Conservation (phyloP, 2,888 invertebrate genomes). For the Lordiphosa andalusiaca region DNA sequence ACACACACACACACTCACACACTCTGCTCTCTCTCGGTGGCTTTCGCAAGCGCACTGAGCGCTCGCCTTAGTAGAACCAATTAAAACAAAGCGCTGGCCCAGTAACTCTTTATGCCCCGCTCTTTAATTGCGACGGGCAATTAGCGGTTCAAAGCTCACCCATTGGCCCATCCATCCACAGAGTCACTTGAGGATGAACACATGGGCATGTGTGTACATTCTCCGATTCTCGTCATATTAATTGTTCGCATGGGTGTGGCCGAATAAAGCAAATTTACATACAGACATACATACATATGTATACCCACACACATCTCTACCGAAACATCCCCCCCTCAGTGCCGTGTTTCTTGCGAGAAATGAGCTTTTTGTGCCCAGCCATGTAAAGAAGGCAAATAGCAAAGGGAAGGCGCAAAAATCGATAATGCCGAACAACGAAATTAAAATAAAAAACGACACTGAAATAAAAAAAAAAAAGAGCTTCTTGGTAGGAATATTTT, state of each 20-base stretch:
- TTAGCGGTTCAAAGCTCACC: conserved; percentile 3
- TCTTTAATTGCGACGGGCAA: conserved; percentile 8
- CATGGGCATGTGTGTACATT: neutral
- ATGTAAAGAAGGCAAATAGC: conserved; percentile 44
- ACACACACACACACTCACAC: neutral
- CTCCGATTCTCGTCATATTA: conserved; percentile 9
- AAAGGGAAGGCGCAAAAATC: conserved; percentile 52
- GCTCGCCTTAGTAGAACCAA: conserved; percentile 28
- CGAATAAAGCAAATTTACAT: conserved; percentile 13
- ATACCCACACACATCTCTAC: conserved; percentile 5
- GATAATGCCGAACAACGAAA: conserved; percentile 56
- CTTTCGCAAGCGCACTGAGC: conserved; percentile 12
- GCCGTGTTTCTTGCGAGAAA: conserved; percentile 32
- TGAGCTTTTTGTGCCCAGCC: conserved; percentile 15
- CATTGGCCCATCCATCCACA: neutral
- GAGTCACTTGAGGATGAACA: too few species aligned
- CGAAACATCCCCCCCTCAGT: conserved; percentile 6
- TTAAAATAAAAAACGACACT: conserved; percentile 61
- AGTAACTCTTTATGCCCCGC: conserved; percentile 5
- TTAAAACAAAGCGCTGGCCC: conserved; percentile 34
- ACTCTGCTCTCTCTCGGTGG: conserved; percentile 1
- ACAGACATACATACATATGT: neutral
- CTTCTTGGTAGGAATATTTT: conserved; percentile 24
- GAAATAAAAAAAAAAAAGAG: conserved; percentile 39
- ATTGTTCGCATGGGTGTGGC: conserved; percentile 16